Percentiles rank a stretch among this genome's conserved stretches.
Conservation (phyloP, 1,140 invertebrate genomes). For the Pseudomyrmex flavicornis region DNA sequence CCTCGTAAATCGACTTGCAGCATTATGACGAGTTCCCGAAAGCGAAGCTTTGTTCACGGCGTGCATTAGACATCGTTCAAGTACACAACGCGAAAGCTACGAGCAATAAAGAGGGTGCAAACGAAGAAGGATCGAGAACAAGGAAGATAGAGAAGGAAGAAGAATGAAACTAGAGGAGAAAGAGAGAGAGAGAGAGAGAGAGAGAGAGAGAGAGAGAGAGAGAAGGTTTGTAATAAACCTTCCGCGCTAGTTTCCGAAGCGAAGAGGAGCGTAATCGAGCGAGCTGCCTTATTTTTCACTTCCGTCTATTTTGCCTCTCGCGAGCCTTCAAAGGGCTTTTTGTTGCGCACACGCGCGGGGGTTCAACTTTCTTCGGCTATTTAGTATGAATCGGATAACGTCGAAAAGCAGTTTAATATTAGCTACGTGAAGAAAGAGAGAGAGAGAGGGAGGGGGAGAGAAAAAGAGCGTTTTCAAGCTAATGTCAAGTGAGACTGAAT, state of each 20-base stretch:
- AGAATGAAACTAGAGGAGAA: not conserved
- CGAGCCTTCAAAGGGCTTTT: slow-evolving; percentile 56
- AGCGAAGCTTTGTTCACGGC: slow-evolving; percentile 49
- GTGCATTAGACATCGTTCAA: slow-evolving; percentile 57
- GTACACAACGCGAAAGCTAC: slow-evolving; percentile 39
- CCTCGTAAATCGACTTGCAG: slow-evolving; percentile 36
- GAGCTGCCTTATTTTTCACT: slow-evolving; percentile 76
- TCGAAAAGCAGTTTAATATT: slow-evolving; percentile 76
- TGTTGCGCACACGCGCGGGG: slow-evolving; percentile 66
- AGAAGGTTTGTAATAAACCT: slow-evolving; percentile 78
- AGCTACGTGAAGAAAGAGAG: slow-evolving; percentile 49
- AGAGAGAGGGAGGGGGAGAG: no score
- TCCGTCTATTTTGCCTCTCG: slow-evolving; percentile 39
- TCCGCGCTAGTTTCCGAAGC: slow-evolving; percentile 76
- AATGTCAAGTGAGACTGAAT: not conserved
- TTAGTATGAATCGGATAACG: slow-evolving; percentile 70
- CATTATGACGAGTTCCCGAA: slow-evolving; percentile 45
- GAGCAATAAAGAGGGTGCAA: slow-evolving; percentile 47
- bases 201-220: slow-evolving; percentile 56
- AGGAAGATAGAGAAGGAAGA: not conserved
- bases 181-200: slow-evolving; percentile 34
- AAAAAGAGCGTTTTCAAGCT: not conserved
- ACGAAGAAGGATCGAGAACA: slow-evolving; percentile 36
- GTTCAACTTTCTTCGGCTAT: slow-evolving; percentile 78
- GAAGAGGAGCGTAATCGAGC: slow-evolving; percentile 78